Conservation (phyloP, 2,888 invertebrate species). For the Scaptomyza flava region DNA sequence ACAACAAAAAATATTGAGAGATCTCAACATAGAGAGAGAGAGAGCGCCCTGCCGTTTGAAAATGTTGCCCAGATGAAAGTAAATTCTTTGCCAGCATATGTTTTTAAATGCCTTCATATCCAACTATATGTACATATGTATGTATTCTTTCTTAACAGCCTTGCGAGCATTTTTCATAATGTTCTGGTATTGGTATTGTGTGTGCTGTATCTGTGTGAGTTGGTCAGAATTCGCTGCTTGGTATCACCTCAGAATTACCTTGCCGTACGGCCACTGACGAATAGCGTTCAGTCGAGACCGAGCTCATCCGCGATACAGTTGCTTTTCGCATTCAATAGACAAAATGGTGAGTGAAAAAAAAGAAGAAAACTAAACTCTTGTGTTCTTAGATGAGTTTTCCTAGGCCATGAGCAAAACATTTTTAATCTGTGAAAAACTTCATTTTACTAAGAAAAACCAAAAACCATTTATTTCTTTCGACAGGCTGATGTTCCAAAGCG, state of each 20-base stretch:
- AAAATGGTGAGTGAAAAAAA: constrained; percentile 87
- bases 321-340: constrained; percentile 86
- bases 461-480: constrained; percentile 54
- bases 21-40: constrained; percentile 8
- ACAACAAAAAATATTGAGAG: constrained; percentile 26
- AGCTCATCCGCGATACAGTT: constrained; percentile 85
- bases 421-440: constrained; percentile 1
- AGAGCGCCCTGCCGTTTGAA: constrained; percentile 43
- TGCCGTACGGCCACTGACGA: constrained; percentile 82
- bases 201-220: constrained; percentile 38
- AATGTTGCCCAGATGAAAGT: constrained; percentile 75
- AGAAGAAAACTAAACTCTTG: constrained; percentile 10
- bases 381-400: constrained; percentile 18
- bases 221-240: constrained; percentile 50
- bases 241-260: constrained; percentile 83
- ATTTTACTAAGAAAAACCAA: constrained; percentile 14
- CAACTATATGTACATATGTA: constrained; percentile 11
- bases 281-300: constrained; percentile 85
- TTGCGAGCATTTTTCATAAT: constrained; percentile 48
- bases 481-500: constrained; percentile 94
- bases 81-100: constrained; percentile 71
- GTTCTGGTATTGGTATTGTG: constrained; percentile 12
- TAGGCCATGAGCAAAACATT: not conserved
- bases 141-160: constrained; percentile 39
- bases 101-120: constrained; percentile 22